Percentiles rank a stretch among this genome's conserved stretches.
Conservation (phyloP, 2,113 vertebrate genomes). For the Psettodes erumei region DNA sequence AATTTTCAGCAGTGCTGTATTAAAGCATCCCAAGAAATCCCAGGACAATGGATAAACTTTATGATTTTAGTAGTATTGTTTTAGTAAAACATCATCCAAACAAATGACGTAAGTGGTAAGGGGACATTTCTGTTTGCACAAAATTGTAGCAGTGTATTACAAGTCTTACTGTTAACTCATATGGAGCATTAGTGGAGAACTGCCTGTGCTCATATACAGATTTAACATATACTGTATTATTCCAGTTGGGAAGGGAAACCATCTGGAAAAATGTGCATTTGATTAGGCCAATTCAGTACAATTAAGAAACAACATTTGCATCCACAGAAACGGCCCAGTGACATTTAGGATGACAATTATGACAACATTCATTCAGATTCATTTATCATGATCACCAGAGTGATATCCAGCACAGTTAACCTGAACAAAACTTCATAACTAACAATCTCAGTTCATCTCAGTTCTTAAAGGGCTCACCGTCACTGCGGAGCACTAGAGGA, state of each 20-base stretch:
- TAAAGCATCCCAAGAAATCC: not conserved
- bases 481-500: constrained; percentile 91
- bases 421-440: not conserved
- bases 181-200: not conserved
- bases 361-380: not conserved
- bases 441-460: no score
- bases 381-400: not conserved
- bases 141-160: not conserved
- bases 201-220: not conserved
- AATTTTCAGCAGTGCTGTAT: not conserved
- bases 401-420: not conserved
- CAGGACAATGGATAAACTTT: not conserved
- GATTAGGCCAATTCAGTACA: not conserved
- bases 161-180: not conserved
- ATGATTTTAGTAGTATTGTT: no score
- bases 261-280: constrained; percentile 6
- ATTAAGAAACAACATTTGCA: not conserved
- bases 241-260: not conserved
- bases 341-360: no score
- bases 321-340: not conserved
- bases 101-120: not conserved
- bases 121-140: not conserved
- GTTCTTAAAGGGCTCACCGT: constrained; percentile 85
- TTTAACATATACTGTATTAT: not conserved
- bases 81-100: not conserved